Percentiles rank a stretch among this genome's conserved stretches.
phyloP scores from a whole-genome alignment of 2,797 vertebrate species.

The Hipposideros larvatus region DNA sequence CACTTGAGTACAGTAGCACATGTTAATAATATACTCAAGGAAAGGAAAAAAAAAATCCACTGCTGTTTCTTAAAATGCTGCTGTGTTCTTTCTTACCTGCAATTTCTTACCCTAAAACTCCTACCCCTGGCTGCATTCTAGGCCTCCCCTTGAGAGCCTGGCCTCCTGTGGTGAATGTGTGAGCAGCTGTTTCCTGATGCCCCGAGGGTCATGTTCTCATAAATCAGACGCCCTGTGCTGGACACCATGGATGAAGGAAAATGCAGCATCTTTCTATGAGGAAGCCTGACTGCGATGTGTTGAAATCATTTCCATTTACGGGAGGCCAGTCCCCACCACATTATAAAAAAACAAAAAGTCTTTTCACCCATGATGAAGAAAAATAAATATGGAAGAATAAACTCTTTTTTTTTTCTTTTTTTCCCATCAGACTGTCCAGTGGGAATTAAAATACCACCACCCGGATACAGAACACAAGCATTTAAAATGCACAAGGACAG shows the following conservation, averaged over 20 bases:
- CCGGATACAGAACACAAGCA: background rate
- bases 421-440: background rate
- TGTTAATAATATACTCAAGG: background rate
- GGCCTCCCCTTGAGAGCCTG: background rate
- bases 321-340: background rate
- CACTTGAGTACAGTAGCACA: background rate
- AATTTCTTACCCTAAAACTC: background rate
- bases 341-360: background rate
- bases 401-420: too few species aligned
- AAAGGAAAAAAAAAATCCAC: background rate
- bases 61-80: background rate
- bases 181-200: background rate
- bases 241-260: rapidly evolving
- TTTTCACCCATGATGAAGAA: slow-evolving; percentile 63
- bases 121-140: background rate
- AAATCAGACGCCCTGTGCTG: background rate
- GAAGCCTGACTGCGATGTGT: rapidly evolving
- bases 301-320: background rate
- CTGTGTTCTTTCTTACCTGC: background rate
- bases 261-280: background rate
- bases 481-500: slow-evolving; percentile 59
- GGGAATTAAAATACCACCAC: slow-evolving; percentile 25
- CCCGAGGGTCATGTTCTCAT: background rate
- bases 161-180: background rate
- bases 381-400: slow-evolving; percentile 69